Base-by-base conservation (phyloP, 2,888 invertebrate species). In the Agriopis aurantiaria region DNA sequence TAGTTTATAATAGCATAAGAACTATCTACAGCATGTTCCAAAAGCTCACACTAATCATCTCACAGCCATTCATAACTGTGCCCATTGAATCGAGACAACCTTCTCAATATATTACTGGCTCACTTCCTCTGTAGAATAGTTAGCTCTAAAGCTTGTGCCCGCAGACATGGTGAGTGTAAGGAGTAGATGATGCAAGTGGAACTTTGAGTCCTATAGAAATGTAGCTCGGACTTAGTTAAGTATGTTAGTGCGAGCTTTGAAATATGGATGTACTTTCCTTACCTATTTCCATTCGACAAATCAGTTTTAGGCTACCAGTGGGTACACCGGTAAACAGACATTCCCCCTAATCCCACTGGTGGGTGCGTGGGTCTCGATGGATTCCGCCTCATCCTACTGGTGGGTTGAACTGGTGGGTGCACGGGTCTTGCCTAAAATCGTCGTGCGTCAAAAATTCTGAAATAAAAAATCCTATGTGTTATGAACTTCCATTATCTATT, bases 41-140 rank as follows among this genome's bases (percentile, higher is more conserved):
- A 65, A 64, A 65, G 45, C 65, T 23, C 33, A 8, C 48, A 14
- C 63, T 12, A 17, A 64, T 17, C 23, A 65, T 53, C 8, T 51
- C 12, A n/a, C 48, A 8, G 57, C 33, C 61, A 69, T 67, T 71
- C 64, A 69, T 68, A 72, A 65, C 68, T 40, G 41, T 68, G 66
- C 52, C 60, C 71, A 72, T 72, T 75, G 72, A 71, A 49, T 67
- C 69, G 68, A 69, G 69, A 69, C 72, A 59, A 61, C 68, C 48
- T 41, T 33, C 14, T 52, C 68, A 57, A 69, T 72, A 61, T 51
- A 61, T 61, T 53, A 61, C 41, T 55, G 9, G 53, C 48, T 40
- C 52, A 62, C 66, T 71, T 72, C 71, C 75, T 71, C 53, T 67
- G 4, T 1, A 43, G 10, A 14, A n/a, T 9, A 14, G 17, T 10